A percentile compares a stretch with the other conserved stretches of the same genome.
Conservation (phyloP, 2,888 invertebrate genomes). For the Cremastinae sp. region DNA sequence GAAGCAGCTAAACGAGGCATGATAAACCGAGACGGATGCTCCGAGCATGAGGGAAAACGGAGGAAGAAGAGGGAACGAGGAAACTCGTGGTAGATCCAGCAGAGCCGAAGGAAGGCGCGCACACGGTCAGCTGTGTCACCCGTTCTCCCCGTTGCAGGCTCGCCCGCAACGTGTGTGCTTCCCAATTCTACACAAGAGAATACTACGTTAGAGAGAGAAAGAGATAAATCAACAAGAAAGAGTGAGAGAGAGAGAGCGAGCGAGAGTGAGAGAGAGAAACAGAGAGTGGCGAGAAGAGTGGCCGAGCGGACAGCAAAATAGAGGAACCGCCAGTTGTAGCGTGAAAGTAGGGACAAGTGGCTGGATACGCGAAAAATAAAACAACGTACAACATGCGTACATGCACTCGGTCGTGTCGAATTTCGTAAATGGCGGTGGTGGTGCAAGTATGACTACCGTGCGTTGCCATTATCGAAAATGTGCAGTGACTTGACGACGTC, state of each 20-base stretch:
- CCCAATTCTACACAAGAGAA: conserved; percentile 3
- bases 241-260: background rate
- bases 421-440: conserved; percentile 74
- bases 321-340: too few relatives aligned
- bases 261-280: too few relatives aligned
- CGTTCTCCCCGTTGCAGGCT: conserved; percentile 33
- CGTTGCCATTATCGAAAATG: conserved; percentile 66
- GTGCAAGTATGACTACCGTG: conserved; percentile 69
- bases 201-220: conserved; percentile 17
- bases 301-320: too few relatives aligned
- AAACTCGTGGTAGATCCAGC: conserved; percentile 33
- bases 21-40: conserved; percentile 9
- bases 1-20: background rate
- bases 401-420: conserved; percentile 38
- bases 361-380: conserved; percentile 12
- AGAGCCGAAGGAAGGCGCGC: conserved; percentile 36
- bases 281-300: background rate
- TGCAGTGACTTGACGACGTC: conserved; percentile 70
- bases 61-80: conserved; percentile 23
- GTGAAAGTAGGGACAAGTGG: conserved; percentile 3
- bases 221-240: conserved; percentile 9
- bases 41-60: conserved; percentile 12
- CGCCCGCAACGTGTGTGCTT: conserved; percentile 29
- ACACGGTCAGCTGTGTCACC: conserved; percentile 54
- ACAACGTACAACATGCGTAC: background rate